Evolutionary conservation across 2,113 vertebrate species (phyloP), one percentile per base, ranked within the genome.

Genomic region (Probosciger aterrimus): DNA sequence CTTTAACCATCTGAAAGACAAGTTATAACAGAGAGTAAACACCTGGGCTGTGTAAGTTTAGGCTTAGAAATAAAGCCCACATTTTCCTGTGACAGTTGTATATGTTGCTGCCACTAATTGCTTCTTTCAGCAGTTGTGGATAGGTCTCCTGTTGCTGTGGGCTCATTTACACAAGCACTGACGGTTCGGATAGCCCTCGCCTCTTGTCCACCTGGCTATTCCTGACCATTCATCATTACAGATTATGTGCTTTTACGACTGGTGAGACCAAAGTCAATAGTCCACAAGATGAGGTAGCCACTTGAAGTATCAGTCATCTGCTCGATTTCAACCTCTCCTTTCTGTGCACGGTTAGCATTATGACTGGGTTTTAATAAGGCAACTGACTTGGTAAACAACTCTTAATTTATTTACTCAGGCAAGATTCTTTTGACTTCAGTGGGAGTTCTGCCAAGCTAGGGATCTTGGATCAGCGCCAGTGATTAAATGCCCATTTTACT

Each of bases 111-210:
- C 69, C 90, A 85, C 90, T 98, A 97, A 97, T 95, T 97, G 97
- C 96, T 97, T 97, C 96, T 92, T 96, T 88, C 83, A 95, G 77
- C 86, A 70, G 59, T 39, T 91, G 85, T 43, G 84, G 91, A 93
- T 82, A 89, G 69, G 62, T 84, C 87, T 81, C 68, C 74, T 27
- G 30, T 55, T 86, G 86, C 88, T 53, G 17, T 64, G 87, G 95
- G 91, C 93, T 85, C 68, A 96, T 98, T 97, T 97, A 98, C 96
- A 95, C 92, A 92, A 97, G 96, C 95, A 88, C 86, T 60, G 91
- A 89, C 92, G 96, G 94, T 96, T 96, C 15, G n/a, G 95, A 97
- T 97, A 96, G 85, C 62, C 67, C 78, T 92, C 13, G 2, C 79
- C 49, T 91, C 85, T 86, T 60, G 95, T 81, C 93, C 86, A 57